A percentile compares a stretch with the other conserved stretches of the same genome.
phyloP scores from a whole-genome alignment of 2,888 invertebrate genomes.

The Parasteatoda lunata region DNA sequence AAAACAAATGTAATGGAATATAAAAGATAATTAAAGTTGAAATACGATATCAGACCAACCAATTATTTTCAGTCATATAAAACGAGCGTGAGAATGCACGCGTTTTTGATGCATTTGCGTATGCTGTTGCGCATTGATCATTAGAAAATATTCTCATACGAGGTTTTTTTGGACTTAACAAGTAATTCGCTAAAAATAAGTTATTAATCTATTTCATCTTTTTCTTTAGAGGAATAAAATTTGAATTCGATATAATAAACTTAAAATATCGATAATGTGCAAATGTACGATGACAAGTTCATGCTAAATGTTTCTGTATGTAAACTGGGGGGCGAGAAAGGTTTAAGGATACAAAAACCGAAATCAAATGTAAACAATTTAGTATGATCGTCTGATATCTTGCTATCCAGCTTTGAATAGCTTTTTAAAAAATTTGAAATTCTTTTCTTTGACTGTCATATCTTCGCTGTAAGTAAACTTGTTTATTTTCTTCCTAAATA shows the following conservation, averaged over 20 bases:
- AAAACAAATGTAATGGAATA: too few relatives aligned
- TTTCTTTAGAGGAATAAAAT: not conserved
- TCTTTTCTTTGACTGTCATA: not conserved
- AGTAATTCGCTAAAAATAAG: too few relatives aligned
- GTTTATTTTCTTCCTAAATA: not conserved
- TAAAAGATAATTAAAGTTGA: too few relatives aligned
- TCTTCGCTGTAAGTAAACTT: not conserved
- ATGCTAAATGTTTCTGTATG: conserved; percentile 50
- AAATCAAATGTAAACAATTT: conserved; percentile 57
- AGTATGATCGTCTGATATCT: conserved; percentile 32
- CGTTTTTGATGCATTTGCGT: too few relatives aligned
- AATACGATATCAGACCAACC: too few relatives aligned
- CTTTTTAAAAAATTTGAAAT: not conserved
- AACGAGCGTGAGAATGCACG: too few relatives aligned
- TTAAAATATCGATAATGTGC: not conserved
- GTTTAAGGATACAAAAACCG: conserved; percentile 17
- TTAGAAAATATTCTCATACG: too few relatives aligned
- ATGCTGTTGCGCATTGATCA: too few relatives aligned
- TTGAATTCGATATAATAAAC: not conserved
- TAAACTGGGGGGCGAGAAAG: conserved; percentile 52
- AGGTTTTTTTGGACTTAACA: too few relatives aligned
- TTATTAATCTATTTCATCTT: too few relatives aligned
- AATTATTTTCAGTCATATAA: too few relatives aligned
- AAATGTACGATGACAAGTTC: conserved; percentile 61
- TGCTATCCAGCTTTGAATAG: not conserved